Percentiles rank a stretch among this genome's conserved stretches.
Evolutionary conservation across 2,797 vertebrate genomes (phyloP).

Genomic region (Enteromius treurensis): DNA sequence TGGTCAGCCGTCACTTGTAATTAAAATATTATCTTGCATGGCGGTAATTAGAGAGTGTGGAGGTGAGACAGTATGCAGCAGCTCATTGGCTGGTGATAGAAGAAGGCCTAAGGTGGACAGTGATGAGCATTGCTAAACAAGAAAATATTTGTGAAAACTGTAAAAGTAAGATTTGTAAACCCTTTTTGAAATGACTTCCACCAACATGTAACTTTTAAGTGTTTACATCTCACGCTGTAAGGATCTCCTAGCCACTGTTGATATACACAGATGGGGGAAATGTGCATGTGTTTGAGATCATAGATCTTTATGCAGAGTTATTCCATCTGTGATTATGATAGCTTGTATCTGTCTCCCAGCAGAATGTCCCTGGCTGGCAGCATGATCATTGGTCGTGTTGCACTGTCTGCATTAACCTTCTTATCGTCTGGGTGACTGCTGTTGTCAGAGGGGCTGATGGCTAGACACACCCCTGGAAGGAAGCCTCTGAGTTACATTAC

Average conservation of each 20-base stretch:
- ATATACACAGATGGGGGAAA: slow-evolving; percentile 27
- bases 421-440: slow-evolving; percentile 64
- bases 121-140: neutral
- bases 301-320: slow-evolving; percentile 18
- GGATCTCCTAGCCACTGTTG: neutral
- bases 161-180: neutral
- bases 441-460: slow-evolving; percentile 64
- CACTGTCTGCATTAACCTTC: slow-evolving; percentile 71
- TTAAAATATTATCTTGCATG: slow-evolving; percentile 59
- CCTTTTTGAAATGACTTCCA: slow-evolving; percentile 7
- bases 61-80: slow-evolving; percentile 56
- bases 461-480: slow-evolving; percentile 63
- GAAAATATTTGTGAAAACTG: neutral
- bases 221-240: neutral
- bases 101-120: slow-evolving; percentile 40
- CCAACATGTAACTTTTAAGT: neutral
- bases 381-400: slow-evolving; percentile 66
- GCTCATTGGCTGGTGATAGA: slow-evolving; percentile 51
- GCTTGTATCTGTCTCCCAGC: slow-evolving; percentile 55
- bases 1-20: slow-evolving; percentile 59
- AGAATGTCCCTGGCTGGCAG: slow-evolving; percentile 60
- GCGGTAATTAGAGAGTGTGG: slow-evolving; percentile 62
- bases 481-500: slow-evolving; percentile 55
- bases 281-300: neutral
- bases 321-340: slow-evolving; percentile 41